Conservation (phyloP, 2,113 vertebrate species). For the Rhagologus leucostigma region DNA sequence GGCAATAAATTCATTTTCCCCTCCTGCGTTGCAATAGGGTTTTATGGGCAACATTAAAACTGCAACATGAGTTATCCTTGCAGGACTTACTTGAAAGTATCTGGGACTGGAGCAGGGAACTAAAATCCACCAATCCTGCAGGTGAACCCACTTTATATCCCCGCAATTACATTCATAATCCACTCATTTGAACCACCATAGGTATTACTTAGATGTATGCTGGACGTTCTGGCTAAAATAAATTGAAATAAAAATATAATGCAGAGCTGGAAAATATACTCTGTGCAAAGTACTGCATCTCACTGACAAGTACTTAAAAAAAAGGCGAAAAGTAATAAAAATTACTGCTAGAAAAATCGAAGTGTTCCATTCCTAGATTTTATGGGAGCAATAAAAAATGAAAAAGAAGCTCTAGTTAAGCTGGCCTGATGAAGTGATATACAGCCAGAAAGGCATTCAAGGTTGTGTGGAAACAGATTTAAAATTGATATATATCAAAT, state of each 20-base stretch:
- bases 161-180: constrained; percentile 38
- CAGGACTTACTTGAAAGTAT: not conserved
- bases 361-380: constrained; percentile 67
- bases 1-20: constrained; percentile 10
- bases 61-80: constrained; percentile 42
- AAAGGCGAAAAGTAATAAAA: constrained; percentile 69
- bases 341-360: constrained; percentile 72
- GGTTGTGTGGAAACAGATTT: constrained; percentile 65
- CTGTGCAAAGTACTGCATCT: constrained; percentile 40
- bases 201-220: constrained; percentile 64
- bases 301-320: constrained; percentile 62
- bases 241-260: constrained; percentile 74
- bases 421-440: constrained; percentile 66
- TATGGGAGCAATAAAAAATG: constrained; percentile 62
- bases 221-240: constrained; percentile 60
- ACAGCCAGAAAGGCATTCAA: constrained; percentile 56
- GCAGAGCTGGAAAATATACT: constrained; percentile 58
- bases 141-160: constrained; percentile 9
- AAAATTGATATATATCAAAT: constrained; percentile 60
- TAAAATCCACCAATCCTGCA: constrained; percentile 3
- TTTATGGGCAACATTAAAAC: constrained; percentile 52
- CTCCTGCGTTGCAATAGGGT: constrained; percentile 8
- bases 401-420: constrained; percentile 68
- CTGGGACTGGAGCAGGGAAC: not conserved
- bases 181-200: not conserved